phyloP scores from a whole-genome alignment of 2,113 vertebrate genomes.

The Struthidea cinerea region DNA sequence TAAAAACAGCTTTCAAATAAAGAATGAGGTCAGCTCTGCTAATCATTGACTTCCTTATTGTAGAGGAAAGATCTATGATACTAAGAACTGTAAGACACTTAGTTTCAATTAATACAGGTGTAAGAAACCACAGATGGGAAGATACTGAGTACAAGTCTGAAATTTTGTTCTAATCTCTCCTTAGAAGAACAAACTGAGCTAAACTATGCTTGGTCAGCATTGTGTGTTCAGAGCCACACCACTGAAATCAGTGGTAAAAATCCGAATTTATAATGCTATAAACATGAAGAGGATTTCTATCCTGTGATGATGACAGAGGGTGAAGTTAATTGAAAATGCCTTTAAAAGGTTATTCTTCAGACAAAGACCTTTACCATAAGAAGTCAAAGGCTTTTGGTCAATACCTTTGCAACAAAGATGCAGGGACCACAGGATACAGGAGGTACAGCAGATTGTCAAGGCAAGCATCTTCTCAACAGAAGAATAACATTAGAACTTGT shows the following conservation, averaged over 20 bases:
- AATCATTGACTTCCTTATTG: background rate
- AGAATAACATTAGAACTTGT: background rate
- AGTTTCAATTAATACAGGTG: background rate
- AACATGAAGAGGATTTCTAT: background rate
- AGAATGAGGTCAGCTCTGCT: background rate
- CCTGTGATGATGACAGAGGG: background rate
- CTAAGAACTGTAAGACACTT: background rate
- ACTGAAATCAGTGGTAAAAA: background rate
- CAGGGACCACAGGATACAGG: background rate
- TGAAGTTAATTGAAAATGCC: background rate
- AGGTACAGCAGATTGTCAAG: background rate
- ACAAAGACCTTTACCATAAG: background rate
- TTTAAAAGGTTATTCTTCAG: background rate
- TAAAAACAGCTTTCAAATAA: background rate
- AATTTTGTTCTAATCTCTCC: background rate
- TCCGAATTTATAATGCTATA: background rate
- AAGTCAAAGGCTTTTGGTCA: background rate
- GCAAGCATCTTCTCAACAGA: background rate
- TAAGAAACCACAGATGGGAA: background rate
- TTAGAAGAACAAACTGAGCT: background rate
- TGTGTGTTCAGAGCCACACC: accelerated
- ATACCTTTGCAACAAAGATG: background rate
- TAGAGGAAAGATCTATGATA: background rate
- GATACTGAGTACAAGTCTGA: background rate
- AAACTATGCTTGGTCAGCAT: background rate